Evolutionary conservation across 2,797 vertebrate genomes (phyloP), one percentile per base, ranked within the genome.

Genomic region (Paramormyrops hopkinsi): DNA sequence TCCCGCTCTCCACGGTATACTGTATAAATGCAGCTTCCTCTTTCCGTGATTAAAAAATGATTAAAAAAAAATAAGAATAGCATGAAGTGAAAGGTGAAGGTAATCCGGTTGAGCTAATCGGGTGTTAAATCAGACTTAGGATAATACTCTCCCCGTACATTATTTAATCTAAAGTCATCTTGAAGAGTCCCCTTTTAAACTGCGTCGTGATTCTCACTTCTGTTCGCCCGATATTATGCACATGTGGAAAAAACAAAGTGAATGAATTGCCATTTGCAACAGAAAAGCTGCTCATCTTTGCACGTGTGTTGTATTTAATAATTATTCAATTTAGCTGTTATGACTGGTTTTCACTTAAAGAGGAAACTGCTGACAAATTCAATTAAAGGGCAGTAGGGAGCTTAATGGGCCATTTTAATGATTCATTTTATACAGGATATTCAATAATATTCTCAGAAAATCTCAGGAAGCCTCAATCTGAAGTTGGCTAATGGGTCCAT

Each of bases 331-430:
- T 97, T 96, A 96, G 96, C 96, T 95, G 96, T 95, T 96, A 97
- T 96, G 96, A 96, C 95, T 95, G 96, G 96, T 96, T 97, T 96
- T 97, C 95, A 97, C 95, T 96, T 97, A 97, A 97, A 98, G 97
- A 96, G 96, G 96, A 97, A 96, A 95, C 97, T 96, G 97, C 96
- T 98, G 97, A 97, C 97, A 98, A 98, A 98, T 97, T 98, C 97
- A 98, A 97, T 98, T 98, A 98, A 96, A 97, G 96, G 95, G 95
- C 97, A 97, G 97, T 95, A 97, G 96, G 97, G 94, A 95, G 96
- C 96, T 97, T 98, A 98, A 99, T 98, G 97, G 96, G 95, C 95
- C 97, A 96, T 97, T 97, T 94, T 97, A 96, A 98, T 97, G 97
- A 97, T 97, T 98, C 96, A 97, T 97, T 97, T 97, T 95, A 96